These are phyloP conservation scores for Megaleporinus macrocephalus DNA, from an alignment of 2,113 vertebrate genomes.

Conservation along the genomic window DNA sequence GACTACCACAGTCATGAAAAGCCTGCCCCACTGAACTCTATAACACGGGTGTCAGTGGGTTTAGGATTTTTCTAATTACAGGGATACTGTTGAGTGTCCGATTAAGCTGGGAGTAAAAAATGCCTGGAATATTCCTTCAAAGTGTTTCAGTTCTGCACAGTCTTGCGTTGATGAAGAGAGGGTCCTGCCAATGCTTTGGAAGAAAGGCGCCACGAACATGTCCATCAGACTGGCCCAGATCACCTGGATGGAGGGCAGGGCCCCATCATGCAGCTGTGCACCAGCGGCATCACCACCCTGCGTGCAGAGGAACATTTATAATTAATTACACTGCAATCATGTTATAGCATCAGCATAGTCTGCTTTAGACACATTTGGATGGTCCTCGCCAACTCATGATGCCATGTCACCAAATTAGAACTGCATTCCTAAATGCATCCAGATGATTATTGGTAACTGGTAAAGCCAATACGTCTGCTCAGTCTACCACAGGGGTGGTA, in stretches of 20 bases:
- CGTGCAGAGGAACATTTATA: not conserved
- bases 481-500: too few relatives aligned
- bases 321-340: not conserved
- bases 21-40: not conserved
- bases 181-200: constrained; percentile 79
- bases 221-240: constrained; percentile 88
- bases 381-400: too few relatives aligned
- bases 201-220: constrained; percentile 80
- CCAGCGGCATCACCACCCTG: constrained; percentile 90
- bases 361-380: too few relatives aligned
- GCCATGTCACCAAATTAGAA: too few relatives aligned
- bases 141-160: constrained; percentile 53
- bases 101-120: not conserved
- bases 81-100: not conserved
- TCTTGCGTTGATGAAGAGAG: constrained; percentile 77
- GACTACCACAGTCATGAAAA: not conserved
- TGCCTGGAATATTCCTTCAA: not conserved
- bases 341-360: not conserved
- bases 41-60: not conserved
- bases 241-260: constrained; percentile 81
- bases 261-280: constrained; percentile 84
- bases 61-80: not conserved
- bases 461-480: too few relatives aligned
- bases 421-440: too few relatives aligned
- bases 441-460: too few relatives aligned